phyloP scores from a whole-genome alignment of 2,888 invertebrate species.

The Acheta domesticus region DNA sequence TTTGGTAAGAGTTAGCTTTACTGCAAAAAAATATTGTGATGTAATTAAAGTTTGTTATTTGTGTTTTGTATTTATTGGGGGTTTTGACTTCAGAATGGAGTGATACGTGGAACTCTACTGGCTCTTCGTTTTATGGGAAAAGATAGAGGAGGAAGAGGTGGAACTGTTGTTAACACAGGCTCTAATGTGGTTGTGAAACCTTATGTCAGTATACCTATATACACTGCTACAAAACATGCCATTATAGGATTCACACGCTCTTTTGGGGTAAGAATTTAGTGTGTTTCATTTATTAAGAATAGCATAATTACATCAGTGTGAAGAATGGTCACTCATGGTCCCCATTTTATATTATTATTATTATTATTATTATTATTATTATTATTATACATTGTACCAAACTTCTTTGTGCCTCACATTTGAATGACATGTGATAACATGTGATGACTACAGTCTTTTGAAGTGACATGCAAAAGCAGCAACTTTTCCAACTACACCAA shows the following conservation, averaged over 20 bases:
- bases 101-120: constrained; percentile 69
- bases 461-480: too few relatives aligned
- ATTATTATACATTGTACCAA: too few relatives aligned
- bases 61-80: not conserved
- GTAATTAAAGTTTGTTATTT: not conserved
- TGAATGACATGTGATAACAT: not conserved
- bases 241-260: constrained; percentile 69
- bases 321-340: not conserved
- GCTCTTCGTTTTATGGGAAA: constrained; percentile 72
- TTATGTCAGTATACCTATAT: constrained; percentile 70
- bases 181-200: constrained; percentile 67
- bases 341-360: constrained; percentile 22
- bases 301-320: too few relatives aligned
- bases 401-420: too few relatives aligned
- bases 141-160: constrained; percentile 71
- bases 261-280: constrained; percentile 58
- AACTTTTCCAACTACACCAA: too few relatives aligned
- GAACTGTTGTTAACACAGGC: constrained; percentile 72
- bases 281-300: too few relatives aligned
- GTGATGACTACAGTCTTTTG: not conserved
- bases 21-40: not conserved
- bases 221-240: constrained; percentile 74
- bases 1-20: constrained; percentile 55
- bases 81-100: constrained; percentile 60
- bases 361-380: not conserved